Evolutionary conservation across 2,888 invertebrate species (phyloP), one percentile per base, ranked within the genome.

Genomic region (Eupithecia inturbata): DNA sequence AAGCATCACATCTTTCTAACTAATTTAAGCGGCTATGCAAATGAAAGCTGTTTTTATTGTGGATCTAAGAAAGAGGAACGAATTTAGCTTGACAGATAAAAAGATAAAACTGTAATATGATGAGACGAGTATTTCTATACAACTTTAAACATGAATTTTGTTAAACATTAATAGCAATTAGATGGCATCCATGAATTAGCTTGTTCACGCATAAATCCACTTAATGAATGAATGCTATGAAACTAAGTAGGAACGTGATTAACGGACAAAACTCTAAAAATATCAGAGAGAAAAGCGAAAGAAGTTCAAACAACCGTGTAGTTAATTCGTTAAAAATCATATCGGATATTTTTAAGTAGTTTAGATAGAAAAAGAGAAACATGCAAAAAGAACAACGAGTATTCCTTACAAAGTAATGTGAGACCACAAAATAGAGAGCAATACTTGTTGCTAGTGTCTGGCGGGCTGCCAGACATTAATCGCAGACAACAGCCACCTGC

Each of bases 401-500:
- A 78, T 67, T 77, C 77, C 73, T 77, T 79, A 78, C 77, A 73
- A 64, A 76, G 77, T 72, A 76, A 80, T 74, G 39, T 53, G 69
- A 79, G 67, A 70, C 62, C 67, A 70, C 72, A 75, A 77, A 77
- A 68, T 74, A 74, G 72, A 77, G 78, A 76, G 74, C 64, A 77
- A 69, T 84, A 87, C 85, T 84, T 87, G 87, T 87, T 86, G 85
- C 85, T 80, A 83, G 77, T 74, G 68, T 72, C 81, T 89, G 89
- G 89, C 87, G 64, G 33, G 39, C 36, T 77, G 88, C 89, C 89
- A 89, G 82, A 73, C 84, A 82, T 87, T 85, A 86, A 87, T 87
- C 82, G 82, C 79, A 83, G 84, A 82, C 82, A 77, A 80, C 67
- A 82, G 83, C 84, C 86, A 88, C 86, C 88, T 87, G 87, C 84